Evolutionary conservation across 2,888 invertebrate genomes (phyloP), one percentile per base, ranked within the genome.

Genomic region (Mactromeris polynyma): DNA sequence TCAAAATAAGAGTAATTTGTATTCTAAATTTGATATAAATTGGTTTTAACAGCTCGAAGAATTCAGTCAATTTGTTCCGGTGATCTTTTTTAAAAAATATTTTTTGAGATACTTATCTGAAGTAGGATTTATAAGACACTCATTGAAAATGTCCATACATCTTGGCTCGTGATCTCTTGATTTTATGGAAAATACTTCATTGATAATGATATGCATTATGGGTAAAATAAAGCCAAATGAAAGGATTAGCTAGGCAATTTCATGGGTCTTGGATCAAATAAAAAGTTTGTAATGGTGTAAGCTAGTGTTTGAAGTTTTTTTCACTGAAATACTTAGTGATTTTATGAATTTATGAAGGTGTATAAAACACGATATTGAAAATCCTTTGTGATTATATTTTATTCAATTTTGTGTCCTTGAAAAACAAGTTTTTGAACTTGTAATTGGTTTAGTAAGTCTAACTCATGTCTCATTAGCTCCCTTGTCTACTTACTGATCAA

Each of bases 191-290:
- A 26, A 64, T 64, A 26, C 58, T 64, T 64, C 58, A 64, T 64
- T 6, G 21, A 84, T 78, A 78, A 85, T 85, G 81, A 46, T 73
- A 81, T 54, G 54, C 82, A 86, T 86, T 81, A 81, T 86, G 51
- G 86, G 86, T 86, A 86, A 81, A 80, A 86, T 81, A 46, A 46
- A 42, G 33, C 42, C 4, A 33, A 84, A 51, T 79, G 46, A 42
- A 21, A 38, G 87, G 87, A 87, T 87, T 87, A 87, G 82, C n/a
- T 40, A 42, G 69, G 40, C 79, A 83, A 87, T 87, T 84, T 87
- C 83, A 87, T 38, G 84, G 83, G n/a, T 26, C 38, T 54, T 26
- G 33, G 87, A 87, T 87, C 87, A 83, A 78, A 83, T 78, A 81
- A 69, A 69, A 36, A 36, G 31, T 73, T 73, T 73, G 36, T 36